A percentile compares a stretch with the other conserved stretches of the same genome.
Conservation (phyloP, 2,888 invertebrate genomes). For the Oxycera nigricornis region DNA sequence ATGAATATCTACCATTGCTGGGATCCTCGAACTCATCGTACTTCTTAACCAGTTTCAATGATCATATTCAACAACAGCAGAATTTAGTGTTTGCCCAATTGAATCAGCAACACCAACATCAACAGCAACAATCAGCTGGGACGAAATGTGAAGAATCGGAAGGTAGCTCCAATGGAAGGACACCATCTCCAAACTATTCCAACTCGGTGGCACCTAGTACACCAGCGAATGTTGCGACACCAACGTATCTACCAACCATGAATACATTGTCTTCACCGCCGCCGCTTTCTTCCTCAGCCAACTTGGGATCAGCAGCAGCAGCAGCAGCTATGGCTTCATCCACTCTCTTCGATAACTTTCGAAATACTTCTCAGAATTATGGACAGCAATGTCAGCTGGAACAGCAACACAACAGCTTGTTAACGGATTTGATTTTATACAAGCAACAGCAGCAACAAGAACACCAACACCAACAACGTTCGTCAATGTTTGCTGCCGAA, state of each 20-base stretch:
- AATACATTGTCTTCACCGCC: conserved; percentile 10
- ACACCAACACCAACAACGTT: conserved; percentile 37
- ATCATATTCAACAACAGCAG: conserved; percentile 33
- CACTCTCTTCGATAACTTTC: conserved; percentile 15
- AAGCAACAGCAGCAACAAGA: conserved; percentile 42
- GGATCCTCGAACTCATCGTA: background rate
- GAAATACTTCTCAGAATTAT: background rate
- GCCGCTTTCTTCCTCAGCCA: background rate
- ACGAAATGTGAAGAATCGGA: conserved; percentile 29
- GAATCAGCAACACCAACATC: conserved; percentile 33
- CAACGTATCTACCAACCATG: conserved; percentile 30
- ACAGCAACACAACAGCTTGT: conserved; percentile 24
- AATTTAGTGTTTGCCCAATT: conserved; percentile 11
- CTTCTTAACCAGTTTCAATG: conserved; percentile 13
- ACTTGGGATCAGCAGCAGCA: background rate
- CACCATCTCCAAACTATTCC: conserved; percentile 41
- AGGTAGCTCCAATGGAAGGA: conserved; percentile 41
- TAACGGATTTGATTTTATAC: conserved; percentile 34
- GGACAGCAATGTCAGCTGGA: background rate
- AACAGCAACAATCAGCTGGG: conserved; percentile 7
- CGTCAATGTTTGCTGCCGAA: conserved; percentile 42
- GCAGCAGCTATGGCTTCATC: background rate
- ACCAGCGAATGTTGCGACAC: conserved; percentile 39
- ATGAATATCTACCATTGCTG: conserved; percentile 20
- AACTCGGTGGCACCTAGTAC: background rate